Evolutionary conservation across 2,797 vertebrate genomes (phyloP).

Genomic region (Gymnopithys bicolor): DNA sequence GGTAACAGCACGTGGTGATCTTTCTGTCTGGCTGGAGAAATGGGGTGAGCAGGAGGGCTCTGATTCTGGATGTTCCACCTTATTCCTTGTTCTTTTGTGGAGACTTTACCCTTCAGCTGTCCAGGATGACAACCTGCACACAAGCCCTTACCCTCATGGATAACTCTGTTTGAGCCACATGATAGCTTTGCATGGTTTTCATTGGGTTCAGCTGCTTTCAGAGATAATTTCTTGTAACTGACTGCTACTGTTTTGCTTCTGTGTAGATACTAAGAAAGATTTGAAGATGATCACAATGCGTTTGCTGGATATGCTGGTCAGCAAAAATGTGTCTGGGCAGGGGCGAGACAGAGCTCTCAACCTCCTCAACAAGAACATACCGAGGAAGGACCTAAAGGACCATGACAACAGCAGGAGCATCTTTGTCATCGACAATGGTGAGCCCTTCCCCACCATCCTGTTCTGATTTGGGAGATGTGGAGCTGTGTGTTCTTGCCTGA

Average conservation of each 20-base stretch:
- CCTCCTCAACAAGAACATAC: conserved; percentile 92
- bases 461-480: not conserved
- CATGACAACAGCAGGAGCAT: conserved; percentile 84
- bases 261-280: conserved; percentile 88
- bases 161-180: not conserved
- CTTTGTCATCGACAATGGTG: conserved; percentile 92
- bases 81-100: not conserved
- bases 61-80: not conserved
- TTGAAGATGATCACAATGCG: conserved; percentile 86
- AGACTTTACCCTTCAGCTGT: not conserved
- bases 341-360: conserved; percentile 95
- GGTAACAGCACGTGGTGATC: conserved; percentile 73
- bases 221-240: not conserved
- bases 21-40: not conserved
- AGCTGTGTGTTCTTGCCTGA: not conserved
- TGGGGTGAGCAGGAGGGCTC: not conserved
- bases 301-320: conserved; percentile 91
- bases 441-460: not conserved
- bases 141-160: not conserved
- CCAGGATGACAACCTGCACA: not conserved
- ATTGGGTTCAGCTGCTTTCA: not conserved
- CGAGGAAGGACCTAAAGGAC: conserved; percentile 83
- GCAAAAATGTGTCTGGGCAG: conserved; percentile 91
- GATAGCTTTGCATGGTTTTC: not conserved
- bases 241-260: not conserved